These are phyloP conservation scores for Heliangelus exortis DNA, from an alignment of 2,797 vertebrate genomes.

Conservation along the genomic window DNA sequence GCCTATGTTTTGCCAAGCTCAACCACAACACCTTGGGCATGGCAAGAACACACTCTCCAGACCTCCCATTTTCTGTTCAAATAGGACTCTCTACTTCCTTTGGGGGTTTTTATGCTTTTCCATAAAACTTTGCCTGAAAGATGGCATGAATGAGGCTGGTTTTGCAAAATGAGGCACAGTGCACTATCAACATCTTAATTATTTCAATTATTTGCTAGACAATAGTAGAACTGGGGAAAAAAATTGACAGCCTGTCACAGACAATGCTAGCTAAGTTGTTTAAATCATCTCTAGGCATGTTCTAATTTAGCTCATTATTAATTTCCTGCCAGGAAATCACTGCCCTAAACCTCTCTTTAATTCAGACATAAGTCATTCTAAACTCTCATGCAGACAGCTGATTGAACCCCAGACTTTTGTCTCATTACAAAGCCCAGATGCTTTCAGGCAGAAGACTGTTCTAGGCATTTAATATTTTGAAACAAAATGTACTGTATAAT, in stretches of 20 bases:
- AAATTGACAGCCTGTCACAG: constrained; percentile 43
- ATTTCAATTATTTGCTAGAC: constrained; percentile 66
- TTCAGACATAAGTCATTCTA: constrained; percentile 67
- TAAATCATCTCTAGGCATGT: constrained; percentile 70
- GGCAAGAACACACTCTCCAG: not conserved
- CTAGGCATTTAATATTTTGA: constrained; percentile 68
- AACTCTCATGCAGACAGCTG: constrained; percentile 58
- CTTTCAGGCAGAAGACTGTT: constrained; percentile 62
- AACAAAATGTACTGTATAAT: constrained; percentile 70
- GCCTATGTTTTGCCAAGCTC: not conserved
- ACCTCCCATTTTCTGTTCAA: not conserved
- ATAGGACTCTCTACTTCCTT: not conserved
- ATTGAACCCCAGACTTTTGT: constrained; percentile 64
- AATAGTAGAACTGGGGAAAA: constrained; percentile 15
- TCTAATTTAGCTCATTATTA: constrained; percentile 74
- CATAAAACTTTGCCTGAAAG: not conserved
- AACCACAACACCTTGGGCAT: not conserved
- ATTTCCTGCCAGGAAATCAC: constrained; percentile 70
- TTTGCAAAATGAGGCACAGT: constrained; percentile 22
- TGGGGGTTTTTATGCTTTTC: not conserved
- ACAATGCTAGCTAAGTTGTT: constrained; percentile 55
- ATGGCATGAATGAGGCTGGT: not conserved
- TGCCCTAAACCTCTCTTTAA: constrained; percentile 64
- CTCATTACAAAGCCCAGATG: constrained; percentile 61
- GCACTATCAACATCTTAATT: constrained; percentile 36